Conservation (phyloP, 2,888 invertebrate species). For the Leucophenga maculata region DNA sequence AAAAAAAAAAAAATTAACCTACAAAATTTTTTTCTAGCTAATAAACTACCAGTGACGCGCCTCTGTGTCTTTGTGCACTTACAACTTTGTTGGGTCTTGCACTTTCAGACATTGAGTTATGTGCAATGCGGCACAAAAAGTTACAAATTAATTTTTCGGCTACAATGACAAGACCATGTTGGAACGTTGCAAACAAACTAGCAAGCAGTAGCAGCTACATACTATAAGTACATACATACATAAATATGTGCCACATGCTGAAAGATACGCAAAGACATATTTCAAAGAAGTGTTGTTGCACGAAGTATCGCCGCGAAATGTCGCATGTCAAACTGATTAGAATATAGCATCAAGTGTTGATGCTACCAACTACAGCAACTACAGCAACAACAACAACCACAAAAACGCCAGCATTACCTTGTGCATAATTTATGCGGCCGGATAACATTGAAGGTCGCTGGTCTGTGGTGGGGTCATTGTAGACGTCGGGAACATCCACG, state of each 20-base stretch:
- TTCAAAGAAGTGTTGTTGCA: conserved; percentile 34
- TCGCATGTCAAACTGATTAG: conserved; percentile 63
- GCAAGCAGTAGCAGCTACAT: neutral
- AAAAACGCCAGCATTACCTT: neutral
- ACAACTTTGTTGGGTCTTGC: neutral
- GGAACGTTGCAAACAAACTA: too few species aligned
- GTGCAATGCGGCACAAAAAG: conserved; percentile 33
- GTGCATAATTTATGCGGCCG: conserved; percentile 54
- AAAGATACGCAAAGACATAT: neutral
- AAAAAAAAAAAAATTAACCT: neutral
- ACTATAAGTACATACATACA: conserved; percentile 38
- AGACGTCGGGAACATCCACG: conserved; percentile 20
- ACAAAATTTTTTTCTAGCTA: conserved; percentile 10
- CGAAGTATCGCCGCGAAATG: conserved; percentile 33
- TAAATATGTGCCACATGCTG: conserved; percentile 41
- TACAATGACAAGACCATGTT: conserved; percentile 47
- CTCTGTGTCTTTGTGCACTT: conserved; percentile 27
- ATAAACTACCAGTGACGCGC: conserved; percentile 23
- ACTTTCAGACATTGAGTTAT: conserved; percentile 24
- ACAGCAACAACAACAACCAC: too few species aligned
- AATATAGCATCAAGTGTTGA: conserved; percentile 52
- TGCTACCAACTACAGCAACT: neutral
- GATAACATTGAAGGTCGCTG: conserved; percentile 50
- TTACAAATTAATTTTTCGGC: conserved; percentile 66
- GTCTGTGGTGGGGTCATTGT: conserved; percentile 57